A percentile compares a stretch with the other conserved stretches of the same genome.
Evolutionary conservation across 2,888 invertebrate species (phyloP).

Genomic region (Synergus laeviventris): DNA sequence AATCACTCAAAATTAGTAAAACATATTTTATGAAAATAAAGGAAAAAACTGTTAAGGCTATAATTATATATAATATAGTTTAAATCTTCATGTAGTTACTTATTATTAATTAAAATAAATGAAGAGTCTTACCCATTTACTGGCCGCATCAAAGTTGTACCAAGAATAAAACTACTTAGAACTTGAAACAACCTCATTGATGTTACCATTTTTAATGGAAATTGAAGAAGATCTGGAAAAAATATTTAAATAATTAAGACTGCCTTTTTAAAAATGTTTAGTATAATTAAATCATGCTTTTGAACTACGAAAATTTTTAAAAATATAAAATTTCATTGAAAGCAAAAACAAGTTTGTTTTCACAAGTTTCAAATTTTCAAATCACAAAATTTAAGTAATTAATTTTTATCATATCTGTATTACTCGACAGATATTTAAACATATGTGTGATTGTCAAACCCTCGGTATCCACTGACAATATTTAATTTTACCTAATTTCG

Average conservation of each 20-base stretch:
- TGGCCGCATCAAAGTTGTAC: constrained; percentile 12
- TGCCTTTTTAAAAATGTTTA: background rate
- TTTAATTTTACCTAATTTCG: too few species aligned
- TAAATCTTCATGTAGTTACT: background rate
- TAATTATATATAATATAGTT: background rate
- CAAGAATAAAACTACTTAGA: constrained; percentile 17
- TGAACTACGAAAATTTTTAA: too few species aligned
- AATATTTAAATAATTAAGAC: background rate
- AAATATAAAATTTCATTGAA: background rate
- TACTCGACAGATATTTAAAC: background rate
- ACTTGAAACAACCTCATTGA: constrained; percentile 19
- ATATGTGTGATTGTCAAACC: too few species aligned
- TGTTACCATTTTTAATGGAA: background rate
- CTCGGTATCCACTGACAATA: too few species aligned
- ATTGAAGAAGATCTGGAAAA: background rate
- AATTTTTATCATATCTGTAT: background rate
- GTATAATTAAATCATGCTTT: background rate
- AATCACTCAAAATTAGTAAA: too few species aligned
- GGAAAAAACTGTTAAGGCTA: background rate
- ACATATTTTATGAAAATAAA: too few species aligned
- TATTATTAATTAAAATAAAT: background rate
- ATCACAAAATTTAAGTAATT: background rate
- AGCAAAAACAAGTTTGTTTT: background rate
- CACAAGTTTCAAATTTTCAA: background rate
- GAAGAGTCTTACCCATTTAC: constrained; percentile 10